Evolutionary conservation across 2,113 vertebrate genomes (phyloP).

Genomic region (Rynchops niger): DNA sequence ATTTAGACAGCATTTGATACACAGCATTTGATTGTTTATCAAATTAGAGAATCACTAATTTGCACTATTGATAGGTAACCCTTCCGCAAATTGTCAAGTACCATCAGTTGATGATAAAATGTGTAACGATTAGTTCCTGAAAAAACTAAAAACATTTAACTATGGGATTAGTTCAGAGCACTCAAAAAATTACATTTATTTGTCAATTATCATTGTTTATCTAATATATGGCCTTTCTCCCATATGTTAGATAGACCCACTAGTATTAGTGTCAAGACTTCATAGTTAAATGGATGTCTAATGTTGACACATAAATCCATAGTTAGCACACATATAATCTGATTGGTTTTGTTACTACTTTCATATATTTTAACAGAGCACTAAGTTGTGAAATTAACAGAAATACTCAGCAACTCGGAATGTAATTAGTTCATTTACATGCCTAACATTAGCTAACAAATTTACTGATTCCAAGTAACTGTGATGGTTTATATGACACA

Average conservation of each 20-base stretch:
- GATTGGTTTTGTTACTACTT: not conserved
- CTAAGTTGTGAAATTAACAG: not conserved
- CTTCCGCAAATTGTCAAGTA: slow-evolving; percentile 3
- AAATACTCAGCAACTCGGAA: not conserved
- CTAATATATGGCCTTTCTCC: not conserved
- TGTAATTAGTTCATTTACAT: not conserved
- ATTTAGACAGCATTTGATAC: not conserved
- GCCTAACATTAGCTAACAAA: not conserved
- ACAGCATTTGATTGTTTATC: not conserved
- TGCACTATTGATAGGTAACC: not conserved
- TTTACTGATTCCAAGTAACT: not conserved
- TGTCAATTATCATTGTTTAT: not conserved
- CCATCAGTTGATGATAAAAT: not conserved
- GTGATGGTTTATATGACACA: not conserved
- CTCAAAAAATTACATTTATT: not conserved
- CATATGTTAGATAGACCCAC: not conserved
- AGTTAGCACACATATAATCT: not conserved
- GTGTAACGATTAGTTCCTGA: not conserved
- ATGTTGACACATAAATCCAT: not conserved
- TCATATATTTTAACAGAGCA: not conserved
- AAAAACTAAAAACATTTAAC: not conserved
- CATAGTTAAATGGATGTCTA: not conserved
- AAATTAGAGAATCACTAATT: not conserved
- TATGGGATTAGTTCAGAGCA: not conserved
- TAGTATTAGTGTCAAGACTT: not conserved